Evolutionary conservation across 2,797 vertebrate genomes (phyloP).

Genomic region (Sebastes minor): DNA sequence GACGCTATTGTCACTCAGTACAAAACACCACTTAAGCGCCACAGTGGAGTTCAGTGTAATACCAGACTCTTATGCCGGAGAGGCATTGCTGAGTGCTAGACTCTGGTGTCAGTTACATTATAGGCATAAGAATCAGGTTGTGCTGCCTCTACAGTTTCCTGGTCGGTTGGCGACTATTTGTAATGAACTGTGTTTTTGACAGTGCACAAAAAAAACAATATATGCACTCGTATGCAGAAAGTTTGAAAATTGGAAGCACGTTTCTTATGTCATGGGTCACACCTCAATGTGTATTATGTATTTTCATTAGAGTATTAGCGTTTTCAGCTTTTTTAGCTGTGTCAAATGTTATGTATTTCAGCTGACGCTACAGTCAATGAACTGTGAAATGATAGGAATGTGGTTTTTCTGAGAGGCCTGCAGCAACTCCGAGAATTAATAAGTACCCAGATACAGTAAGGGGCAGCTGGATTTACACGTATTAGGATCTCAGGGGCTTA

Average conservation of each 20-base stretch:
- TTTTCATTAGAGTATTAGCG: neutral
- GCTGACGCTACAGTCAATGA: slow-evolving; percentile 3
- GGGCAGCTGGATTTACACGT: neutral
- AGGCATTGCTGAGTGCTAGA: neutral
- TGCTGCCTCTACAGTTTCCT: neutral
- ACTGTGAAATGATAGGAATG: slow-evolving; percentile 3
- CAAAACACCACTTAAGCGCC: slow-evolving; percentile 61
- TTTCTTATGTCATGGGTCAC: neutral
- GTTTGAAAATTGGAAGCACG: neutral
- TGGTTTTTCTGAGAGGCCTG: neutral
- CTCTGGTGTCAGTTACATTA: slow-evolving; percentile 49
- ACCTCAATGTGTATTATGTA: neutral
- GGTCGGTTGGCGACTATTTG: neutral
- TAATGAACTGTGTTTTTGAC: neutral
- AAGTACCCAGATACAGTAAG: neutral
- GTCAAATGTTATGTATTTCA: slow-evolving; percentile 7
- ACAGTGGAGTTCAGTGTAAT: slow-evolving; percentile 49
- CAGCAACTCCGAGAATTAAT: neutral
- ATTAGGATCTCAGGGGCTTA: neutral
- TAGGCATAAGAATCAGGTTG: neutral
- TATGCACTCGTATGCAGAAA: neutral
- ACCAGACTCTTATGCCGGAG: slow-evolving; percentile 35
- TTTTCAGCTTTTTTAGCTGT: slow-evolving; percentile 1
- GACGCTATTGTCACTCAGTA: slow-evolving; percentile 55
- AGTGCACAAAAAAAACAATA: neutral